Conservation (phyloP, 2,888 invertebrate genomes). For the Drosophila antonietae region DNA sequence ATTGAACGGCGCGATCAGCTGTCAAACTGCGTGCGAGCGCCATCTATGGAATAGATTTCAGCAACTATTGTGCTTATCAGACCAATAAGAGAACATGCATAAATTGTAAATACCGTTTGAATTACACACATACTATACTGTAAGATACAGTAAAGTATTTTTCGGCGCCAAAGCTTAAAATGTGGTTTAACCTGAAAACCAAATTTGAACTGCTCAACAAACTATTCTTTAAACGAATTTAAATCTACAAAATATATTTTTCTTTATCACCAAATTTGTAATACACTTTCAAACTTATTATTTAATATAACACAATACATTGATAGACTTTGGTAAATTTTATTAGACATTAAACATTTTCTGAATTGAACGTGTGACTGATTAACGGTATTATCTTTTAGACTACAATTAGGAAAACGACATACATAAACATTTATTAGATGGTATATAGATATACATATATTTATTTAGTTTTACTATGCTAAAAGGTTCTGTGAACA, state of each 20-base stretch:
- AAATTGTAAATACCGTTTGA: neutral
- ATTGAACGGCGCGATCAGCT: constrained; percentile 45
- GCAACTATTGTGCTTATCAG: neutral
- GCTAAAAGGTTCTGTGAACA: constrained; percentile 49
- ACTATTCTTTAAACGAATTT: neutral
- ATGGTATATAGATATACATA: constrained; percentile 7
- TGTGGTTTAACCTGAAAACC: neutral
- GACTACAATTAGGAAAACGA: constrained; percentile 38
- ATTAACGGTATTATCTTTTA: constrained; percentile 32
- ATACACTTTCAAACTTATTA: constrained; percentile 3
- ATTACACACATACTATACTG: neutral
- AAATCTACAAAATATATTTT: neutral
- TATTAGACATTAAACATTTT: constrained; percentile 38
- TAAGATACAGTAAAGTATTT: neutral
- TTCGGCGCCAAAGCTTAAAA: neutral
- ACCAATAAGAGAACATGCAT: neutral
- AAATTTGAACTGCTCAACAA: neutral
- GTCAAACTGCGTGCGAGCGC: constrained; percentile 1
- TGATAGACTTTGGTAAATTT: constrained; percentile 33
- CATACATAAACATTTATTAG: constrained; percentile 10
- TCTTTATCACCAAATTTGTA: neutral
- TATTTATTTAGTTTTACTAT: constrained; percentile 13
- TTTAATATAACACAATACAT: neutral
- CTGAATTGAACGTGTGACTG: constrained; percentile 27
- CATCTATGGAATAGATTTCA: constrained; percentile 16